These are phyloP conservation scores for Macrotis lagotis DNA, from an alignment of 2,113 vertebrate species.

Conservation along the genomic window DNA sequence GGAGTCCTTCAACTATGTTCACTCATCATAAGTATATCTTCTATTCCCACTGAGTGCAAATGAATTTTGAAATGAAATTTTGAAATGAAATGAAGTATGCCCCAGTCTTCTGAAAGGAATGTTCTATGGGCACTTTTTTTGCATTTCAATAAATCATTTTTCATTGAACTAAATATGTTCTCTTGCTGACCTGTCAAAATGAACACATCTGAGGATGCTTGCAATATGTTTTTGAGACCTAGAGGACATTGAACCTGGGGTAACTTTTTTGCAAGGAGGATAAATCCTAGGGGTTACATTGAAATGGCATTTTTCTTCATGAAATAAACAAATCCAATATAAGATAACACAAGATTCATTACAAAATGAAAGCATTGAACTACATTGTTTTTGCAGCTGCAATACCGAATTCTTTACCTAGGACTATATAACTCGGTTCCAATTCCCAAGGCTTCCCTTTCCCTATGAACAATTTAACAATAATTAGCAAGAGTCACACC, in stretches of 20 bases:
- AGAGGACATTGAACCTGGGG: neutral
- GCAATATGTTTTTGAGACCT: neutral
- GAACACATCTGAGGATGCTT: neutral
- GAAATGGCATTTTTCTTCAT: neutral
- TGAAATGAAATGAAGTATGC: no score
- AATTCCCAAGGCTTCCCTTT: neutral
- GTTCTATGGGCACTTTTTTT: neutral
- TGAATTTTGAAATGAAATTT: no score
- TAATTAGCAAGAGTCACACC: neutral
- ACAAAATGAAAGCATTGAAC: neutral
- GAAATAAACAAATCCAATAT: neutral
- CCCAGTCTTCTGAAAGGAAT: neutral
- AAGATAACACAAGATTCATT: neutral
- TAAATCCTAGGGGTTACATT: neutral
- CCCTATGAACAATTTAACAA: neutral
- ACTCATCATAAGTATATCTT: neutral
- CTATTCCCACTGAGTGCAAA: neutral
- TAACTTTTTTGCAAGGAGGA: neutral
- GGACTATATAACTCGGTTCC: neutral
- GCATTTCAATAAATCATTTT: neutral
- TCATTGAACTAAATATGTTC: neutral
- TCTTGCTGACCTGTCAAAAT: neutral
- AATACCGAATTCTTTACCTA: neutral
- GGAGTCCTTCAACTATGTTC: neutral
- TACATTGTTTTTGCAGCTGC: neutral